Conservation (phyloP, 2,888 invertebrate genomes). For the Stenodera caucasica region DNA sequence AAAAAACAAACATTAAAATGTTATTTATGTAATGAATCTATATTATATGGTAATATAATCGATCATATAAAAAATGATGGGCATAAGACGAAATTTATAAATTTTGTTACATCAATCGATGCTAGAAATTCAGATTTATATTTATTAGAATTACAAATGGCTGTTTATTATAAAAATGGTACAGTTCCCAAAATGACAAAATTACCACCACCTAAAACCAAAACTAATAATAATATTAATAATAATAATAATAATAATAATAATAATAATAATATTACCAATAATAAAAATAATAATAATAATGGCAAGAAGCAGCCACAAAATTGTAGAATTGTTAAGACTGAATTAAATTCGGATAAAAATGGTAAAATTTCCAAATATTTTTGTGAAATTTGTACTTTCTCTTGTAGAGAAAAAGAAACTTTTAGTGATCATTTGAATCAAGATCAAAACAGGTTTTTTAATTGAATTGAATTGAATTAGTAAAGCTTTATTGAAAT, state of each 20-base stretch:
- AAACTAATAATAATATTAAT: too few species aligned
- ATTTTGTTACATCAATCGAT: constrained; percentile 24
- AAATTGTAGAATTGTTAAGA: too few species aligned
- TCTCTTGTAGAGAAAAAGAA: constrained; percentile 31
- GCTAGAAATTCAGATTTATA: constrained; percentile 25
- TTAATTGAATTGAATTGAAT: too few species aligned
- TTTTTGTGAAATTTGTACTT: constrained; percentile 47
- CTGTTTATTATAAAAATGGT: constrained; percentile 32
- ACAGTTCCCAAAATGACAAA: background rate
- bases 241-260: too few species aligned
- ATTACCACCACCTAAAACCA: too few species aligned
- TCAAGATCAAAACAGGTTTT: constrained; percentile 30
- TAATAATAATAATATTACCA: too few species aligned
- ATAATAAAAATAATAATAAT: too few species aligned
- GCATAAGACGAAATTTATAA: constrained; percentile 36
- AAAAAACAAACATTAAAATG: constrained; percentile 25
- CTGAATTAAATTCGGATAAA: constrained; percentile 11
- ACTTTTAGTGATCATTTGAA: constrained; percentile 41
- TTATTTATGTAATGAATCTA: constrained; percentile 31
- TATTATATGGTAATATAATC: constrained; percentile 21
- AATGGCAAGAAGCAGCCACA: too few species aligned
- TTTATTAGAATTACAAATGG: constrained; percentile 34
- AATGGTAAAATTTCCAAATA: constrained; percentile 33
- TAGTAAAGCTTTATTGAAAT: background rate
- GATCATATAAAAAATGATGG: constrained; percentile 33